Base-by-base conservation (phyloP, 1,140 invertebrate species). In the Scaptodrosophila lebanonensis region DNA sequence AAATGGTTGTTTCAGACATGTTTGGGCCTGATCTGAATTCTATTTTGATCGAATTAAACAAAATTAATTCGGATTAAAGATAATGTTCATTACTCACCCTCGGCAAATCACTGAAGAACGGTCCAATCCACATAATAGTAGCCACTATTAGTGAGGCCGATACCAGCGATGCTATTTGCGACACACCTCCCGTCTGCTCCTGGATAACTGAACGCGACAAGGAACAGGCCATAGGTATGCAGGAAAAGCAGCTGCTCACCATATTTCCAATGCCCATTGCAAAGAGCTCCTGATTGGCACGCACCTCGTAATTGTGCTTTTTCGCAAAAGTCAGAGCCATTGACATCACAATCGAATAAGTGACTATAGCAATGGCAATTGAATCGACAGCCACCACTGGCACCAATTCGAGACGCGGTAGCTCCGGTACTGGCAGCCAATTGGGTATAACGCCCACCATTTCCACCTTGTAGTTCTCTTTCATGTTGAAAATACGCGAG, bases 281-380 rank as follows among this genome's bases (percentile, higher is more conserved):
- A 35, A 95, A 86, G 0, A 96, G 85, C 87, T 97, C 97, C 87
- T 98, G 97, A 88, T 97, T 98, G 0, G 95, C 89, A 63, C 96
- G 91, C 1, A 99, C 90, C 63, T 95, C 92, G 79, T 98, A 98
- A 61, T 93, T 92, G 49, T 94, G 89, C 87, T 96, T 97, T 64
- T 93, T 91, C 1, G 96, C 95, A 86, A 98, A 95, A 38, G 97
- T 95, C 52, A 97, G 89, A 0, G 93, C 94, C 94, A 98, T 95
- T 1, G 97, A 98, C 88, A 98, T 94, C 2, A 94, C 92, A 22
- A 98, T 92, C 1, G 95, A 95, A 87, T 96, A 98, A 0, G 94
- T 93, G 0, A 98, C 94, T 85, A 98, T 92, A 1, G 95, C 92
- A 61, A 98, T 94, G 2, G 94, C 89, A 66, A 90, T 88, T 0